Evolutionary conservation across 2,113 vertebrate species (phyloP).

Genomic region (Catharus fuscescens): DNA sequence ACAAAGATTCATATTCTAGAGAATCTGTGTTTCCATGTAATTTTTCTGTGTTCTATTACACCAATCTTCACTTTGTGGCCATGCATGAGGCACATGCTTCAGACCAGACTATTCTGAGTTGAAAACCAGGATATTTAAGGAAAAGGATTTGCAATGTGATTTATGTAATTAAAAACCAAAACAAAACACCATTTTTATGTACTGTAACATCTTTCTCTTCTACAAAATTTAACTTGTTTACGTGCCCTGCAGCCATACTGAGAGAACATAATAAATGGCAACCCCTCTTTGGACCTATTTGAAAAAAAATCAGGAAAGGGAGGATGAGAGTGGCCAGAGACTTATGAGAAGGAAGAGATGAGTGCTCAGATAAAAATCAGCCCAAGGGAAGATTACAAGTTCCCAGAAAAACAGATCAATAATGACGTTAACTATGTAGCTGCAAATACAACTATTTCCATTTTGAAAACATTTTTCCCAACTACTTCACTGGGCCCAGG

Average conservation of each 20-base stretch:
- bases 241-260: not conserved
- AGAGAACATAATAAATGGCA: constrained; percentile 7
- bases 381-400: constrained; percentile 25
- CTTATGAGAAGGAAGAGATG: constrained; percentile 3
- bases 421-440: not conserved
- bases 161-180: constrained; percentile 25
- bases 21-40: not conserved
- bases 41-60: not conserved
- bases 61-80: not conserved
- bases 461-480: not conserved
- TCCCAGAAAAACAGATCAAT: constrained; percentile 59
- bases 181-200: not conserved
- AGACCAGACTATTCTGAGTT: not conserved
- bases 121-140: not conserved
- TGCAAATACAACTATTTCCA: not conserved
- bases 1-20: not conserved
- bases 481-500: not conserved
- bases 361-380: constrained; percentile 25
- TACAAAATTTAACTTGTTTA: constrained; percentile 31
- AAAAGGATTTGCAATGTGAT: not conserved
- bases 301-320: not conserved
- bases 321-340: not conserved
- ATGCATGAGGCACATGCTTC: not conserved
- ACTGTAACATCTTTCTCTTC: constrained; percentile 21
- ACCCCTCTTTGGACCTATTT: not conserved